phyloP scores from a whole-genome alignment of 2,888 invertebrate genomes.

The Euzophera pinguis region DNA sequence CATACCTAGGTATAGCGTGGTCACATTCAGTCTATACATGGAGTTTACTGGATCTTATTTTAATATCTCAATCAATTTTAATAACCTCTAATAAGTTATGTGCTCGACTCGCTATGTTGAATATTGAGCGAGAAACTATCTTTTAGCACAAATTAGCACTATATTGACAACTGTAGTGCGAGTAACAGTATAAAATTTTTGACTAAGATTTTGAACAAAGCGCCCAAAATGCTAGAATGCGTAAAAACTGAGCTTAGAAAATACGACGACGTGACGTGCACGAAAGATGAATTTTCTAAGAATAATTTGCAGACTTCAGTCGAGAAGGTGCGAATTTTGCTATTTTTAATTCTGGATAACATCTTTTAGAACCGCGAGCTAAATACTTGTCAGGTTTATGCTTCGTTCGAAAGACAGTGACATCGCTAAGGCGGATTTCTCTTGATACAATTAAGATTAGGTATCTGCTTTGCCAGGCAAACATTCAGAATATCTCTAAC shows the following conservation, averaged over 20 bases:
- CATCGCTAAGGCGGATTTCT: not conserved
- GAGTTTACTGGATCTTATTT: not conserved
- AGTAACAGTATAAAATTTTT: too few species aligned
- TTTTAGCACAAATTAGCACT: too few species aligned
- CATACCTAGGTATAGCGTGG: not conserved
- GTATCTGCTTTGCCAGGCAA: too few species aligned
- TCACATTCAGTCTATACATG: conserved; percentile 1
- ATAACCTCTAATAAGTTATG: not conserved
- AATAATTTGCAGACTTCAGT: conserved; percentile 2
- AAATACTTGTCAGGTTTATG: conserved; percentile 1
- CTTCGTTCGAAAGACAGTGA: not conserved
- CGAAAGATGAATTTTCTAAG: conserved; percentile 1
- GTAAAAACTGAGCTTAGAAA: conserved; percentile 3
- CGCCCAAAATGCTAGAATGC: not conserved
- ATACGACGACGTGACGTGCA: conserved; percentile 2
- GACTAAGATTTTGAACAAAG: not conserved
- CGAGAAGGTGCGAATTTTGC: not conserved
- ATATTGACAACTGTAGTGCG: too few species aligned
- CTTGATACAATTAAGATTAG: not conserved
- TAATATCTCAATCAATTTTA: not conserved
- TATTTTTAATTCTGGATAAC: conserved; percentile 5
- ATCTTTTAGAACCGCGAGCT: not conserved
- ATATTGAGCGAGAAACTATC: not conserved
- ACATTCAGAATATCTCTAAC: too few species aligned
- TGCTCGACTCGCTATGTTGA: not conserved